Conservation (phyloP, 2,113 vertebrate genomes). For the Spea multiplicata region DNA sequence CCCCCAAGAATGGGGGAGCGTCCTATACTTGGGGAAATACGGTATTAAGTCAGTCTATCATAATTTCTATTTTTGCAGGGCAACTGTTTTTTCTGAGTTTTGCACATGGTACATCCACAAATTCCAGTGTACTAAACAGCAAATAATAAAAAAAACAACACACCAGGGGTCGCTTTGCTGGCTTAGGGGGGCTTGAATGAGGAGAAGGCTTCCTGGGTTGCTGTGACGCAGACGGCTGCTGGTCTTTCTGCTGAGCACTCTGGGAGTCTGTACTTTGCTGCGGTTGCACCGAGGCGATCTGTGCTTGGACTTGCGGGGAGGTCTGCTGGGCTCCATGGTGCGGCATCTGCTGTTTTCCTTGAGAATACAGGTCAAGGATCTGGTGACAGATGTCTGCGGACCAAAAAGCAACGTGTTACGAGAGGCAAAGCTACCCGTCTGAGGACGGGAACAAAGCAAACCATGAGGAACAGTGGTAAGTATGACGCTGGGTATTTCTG, state of each 20-base stretch:
- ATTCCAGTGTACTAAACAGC: too few relatives aligned
- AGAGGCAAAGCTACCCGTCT: too few relatives aligned
- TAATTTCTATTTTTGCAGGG: too few relatives aligned
- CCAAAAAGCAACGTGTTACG: not conserved
- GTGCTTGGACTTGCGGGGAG: constrained; percentile 71
- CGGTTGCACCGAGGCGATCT: constrained; percentile 64
- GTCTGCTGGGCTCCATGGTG: constrained; percentile 85
- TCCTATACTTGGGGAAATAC: too few relatives aligned
- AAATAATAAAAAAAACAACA: constrained; percentile 51
- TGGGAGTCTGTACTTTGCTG: constrained; percentile 62
- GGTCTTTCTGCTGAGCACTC: constrained; percentile 67
- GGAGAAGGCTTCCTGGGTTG: constrained; percentile 85
- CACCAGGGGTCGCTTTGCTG: constrained; percentile 84
- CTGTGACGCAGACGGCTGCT: constrained; percentile 56
- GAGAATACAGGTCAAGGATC: constrained; percentile 96
- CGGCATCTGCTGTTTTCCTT: constrained; percentile 96
- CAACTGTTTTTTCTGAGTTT: too few relatives aligned
- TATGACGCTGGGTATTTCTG: too few relatives aligned
- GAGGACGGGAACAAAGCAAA: too few relatives aligned
- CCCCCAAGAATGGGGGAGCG: too few relatives aligned
- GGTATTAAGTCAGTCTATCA: too few relatives aligned
- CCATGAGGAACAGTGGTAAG: too few relatives aligned
- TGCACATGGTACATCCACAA: too few relatives aligned
- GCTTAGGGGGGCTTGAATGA: constrained; percentile 86
- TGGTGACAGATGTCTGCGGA: constrained; percentile 94